Percentiles rank a stretch among this genome's conserved stretches.
These are phyloP conservation scores for Cryptoblepharus egeriae DNA, from an alignment of 2,797 vertebrate genomes.

Conservation along the genomic window DNA sequence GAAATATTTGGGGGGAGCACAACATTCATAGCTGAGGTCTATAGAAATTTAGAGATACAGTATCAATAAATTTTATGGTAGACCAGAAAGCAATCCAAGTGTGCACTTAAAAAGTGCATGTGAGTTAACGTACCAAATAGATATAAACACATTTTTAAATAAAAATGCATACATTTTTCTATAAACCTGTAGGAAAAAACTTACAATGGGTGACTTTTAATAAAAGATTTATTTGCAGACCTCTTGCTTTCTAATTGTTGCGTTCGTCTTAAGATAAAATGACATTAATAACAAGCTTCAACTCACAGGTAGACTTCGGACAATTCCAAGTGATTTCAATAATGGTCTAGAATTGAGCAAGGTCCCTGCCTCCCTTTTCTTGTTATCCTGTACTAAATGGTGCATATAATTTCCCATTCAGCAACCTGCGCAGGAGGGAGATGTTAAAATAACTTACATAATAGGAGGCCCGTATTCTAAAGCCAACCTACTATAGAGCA, in stretches of 20 bases:
- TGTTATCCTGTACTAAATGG: constrained; percentile 15
- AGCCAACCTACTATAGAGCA: neutral
- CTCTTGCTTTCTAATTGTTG: neutral
- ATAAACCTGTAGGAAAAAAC: too few relatives aligned
- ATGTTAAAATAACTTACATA: constrained; percentile 1
- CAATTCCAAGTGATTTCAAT: neutral
- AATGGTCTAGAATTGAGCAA: neutral
- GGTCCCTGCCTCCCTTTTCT: neutral
- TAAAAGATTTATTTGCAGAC: neutral
- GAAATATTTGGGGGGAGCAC: too few relatives aligned
- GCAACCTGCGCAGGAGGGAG: constrained; percentile 10
- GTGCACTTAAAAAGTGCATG: too few relatives aligned
- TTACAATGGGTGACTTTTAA: neutral
- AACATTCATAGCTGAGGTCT: too few relatives aligned
- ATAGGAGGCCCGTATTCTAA: neutral
- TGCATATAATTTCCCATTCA: constrained; percentile 14
- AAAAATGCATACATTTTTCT: too few relatives aligned
- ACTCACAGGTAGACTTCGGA: neutral
- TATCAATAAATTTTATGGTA: too few relatives aligned
- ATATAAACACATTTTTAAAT: too few relatives aligned
- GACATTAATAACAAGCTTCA: neutral
- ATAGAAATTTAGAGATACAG: too few relatives aligned
- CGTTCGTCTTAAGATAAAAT: neutral
- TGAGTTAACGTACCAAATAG: too few relatives aligned
- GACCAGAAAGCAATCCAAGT: too few relatives aligned